Evolutionary conservation across 2,888 invertebrate genomes (phyloP).

Genomic region (Norana najaformis): DNA sequence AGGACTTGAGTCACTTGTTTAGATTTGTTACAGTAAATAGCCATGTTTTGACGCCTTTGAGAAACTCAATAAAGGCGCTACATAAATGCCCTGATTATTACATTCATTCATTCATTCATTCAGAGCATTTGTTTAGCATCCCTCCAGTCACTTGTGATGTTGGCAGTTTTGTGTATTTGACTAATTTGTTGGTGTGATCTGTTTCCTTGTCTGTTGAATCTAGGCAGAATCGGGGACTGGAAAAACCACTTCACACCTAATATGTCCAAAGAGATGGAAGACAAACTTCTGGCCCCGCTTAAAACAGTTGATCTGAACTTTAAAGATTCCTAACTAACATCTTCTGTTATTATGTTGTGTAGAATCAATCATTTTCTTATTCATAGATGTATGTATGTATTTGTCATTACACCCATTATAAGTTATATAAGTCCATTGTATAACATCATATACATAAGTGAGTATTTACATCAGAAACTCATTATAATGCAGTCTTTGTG

Average conservation of each 20-base stretch:
- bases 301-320: neutral
- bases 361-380: too few species aligned
- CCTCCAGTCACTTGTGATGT: neutral
- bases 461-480: too few species aligned
- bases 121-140: neutral
- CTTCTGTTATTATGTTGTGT: too few species aligned
- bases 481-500: too few species aligned
- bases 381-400: neutral
- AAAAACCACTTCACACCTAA: conserved; percentile 30
- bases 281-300: neutral
- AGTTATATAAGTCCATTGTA: too few species aligned
- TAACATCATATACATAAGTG: too few species aligned
- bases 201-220: neutral
- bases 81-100: neutral
- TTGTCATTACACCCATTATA: too few species aligned
- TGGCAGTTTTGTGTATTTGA: neutral
- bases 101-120: neutral
- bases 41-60: too few species aligned
- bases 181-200: neutral
- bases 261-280: conserved; percentile 32
- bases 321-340: neutral
- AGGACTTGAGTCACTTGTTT: too few species aligned
- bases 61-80: too few species aligned
- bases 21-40: too few species aligned
- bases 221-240: conserved; percentile 43